Evolutionary conservation across 2,113 vertebrate genomes (phyloP), one percentile per base, ranked within the genome.

Genomic region (Shinisaurus crocodilurus): DNA sequence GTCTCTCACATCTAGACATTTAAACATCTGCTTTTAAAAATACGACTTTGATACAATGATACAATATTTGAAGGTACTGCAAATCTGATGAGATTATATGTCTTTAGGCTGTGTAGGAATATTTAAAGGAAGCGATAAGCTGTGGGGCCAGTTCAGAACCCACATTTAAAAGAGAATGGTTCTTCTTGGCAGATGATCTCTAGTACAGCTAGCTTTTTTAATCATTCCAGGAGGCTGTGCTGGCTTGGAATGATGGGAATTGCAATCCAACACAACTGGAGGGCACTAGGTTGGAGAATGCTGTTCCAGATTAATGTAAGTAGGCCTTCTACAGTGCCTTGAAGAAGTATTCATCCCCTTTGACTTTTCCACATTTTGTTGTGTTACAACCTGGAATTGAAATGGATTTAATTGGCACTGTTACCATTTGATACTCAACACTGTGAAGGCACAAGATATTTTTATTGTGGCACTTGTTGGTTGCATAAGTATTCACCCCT

Each of bases 181-280:
- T 90, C 97, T 29, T 97, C 96, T 48, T 96, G 97, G 91, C 96
- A 95, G 94, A 98, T 97, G 96, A 97, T 97, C 93, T 98, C 97
- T 94, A 97, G 93, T 95, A 98, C 95, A 93, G 98, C 97, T 0
- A 96, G 97, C 90, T 82, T 97, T 93, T 98, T 98, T 69, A 95
- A 97, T 93, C 97, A 97, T 86, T 94, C 96, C 84, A 97, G 97
- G 90, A 95, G 96, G 60, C 96, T 98, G 94, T 91, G 97, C 9
- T 96, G 82, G 60, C 18, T 63, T 12, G 18, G 60, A 63, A 63
- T 63, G 60, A 63, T 63, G 60, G 20, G 16, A 23, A 63, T 63
- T 63, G 50, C 50, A 54, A 10, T 54, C 50, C 50, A 54, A 54
- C 50, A 54, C 50, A 54, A 9, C 50, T 54, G 50, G 50, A 54